A percentile compares a stretch with the other conserved stretches of the same genome.
phyloP scores from a whole-genome alignment of 2,888 invertebrate species.

The Pammene aurita region DNA sequence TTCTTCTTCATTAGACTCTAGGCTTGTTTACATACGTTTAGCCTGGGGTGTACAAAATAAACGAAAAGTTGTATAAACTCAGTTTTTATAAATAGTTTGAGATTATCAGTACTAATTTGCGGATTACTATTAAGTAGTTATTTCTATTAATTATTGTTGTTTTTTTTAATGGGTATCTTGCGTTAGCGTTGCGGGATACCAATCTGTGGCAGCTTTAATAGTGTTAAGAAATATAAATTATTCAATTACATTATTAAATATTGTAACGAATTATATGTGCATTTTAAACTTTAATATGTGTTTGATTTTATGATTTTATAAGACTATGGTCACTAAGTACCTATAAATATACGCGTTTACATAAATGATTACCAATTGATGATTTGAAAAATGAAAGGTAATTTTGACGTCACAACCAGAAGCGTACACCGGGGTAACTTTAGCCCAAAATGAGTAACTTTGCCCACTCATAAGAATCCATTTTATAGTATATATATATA shows the following conservation, averaged over 20 bases:
- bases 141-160: conserved; percentile 44
- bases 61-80: too few species aligned
- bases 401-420: too few species aligned
- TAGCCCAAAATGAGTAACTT: too few species aligned
- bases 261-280: conserved; percentile 79
- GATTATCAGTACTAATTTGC: not conserved
- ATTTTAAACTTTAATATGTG: conserved; percentile 56
- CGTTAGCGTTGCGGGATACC: conserved; percentile 62
- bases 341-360: too few species aligned
- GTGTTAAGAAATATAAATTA: conserved; percentile 66
- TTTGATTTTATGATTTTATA: conserved; percentile 18
- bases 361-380: too few species aligned
- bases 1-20: too few species aligned
- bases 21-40: too few species aligned
- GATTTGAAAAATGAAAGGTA: too few species aligned
- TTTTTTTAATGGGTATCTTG: conserved; percentile 54
- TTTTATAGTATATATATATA: too few species aligned
- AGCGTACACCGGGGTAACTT: too few species aligned
- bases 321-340: not conserved
- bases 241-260: conserved; percentile 67
- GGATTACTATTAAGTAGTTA: conserved; percentile 23
- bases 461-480: too few species aligned
- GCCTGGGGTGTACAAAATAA: too few species aligned
- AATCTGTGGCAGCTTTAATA: conserved; percentile 81
- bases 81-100: not conserved